These are phyloP conservation scores for Pterocles gutturalis DNA, from an alignment of 2,113 vertebrate species.

Conservation along the genomic window DNA sequence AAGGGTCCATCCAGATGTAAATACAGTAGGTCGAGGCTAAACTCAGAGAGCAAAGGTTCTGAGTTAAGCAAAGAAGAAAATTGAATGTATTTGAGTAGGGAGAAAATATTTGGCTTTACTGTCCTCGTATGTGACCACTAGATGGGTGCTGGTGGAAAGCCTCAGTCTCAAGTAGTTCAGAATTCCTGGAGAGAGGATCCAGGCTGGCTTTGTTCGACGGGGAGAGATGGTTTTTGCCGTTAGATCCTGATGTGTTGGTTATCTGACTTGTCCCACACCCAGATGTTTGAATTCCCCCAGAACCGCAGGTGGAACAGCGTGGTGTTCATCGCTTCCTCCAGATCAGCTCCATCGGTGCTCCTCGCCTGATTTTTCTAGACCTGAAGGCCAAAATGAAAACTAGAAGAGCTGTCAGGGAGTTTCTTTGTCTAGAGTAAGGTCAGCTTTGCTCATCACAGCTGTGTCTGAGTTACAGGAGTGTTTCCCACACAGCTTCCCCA, in stretches of 20 bases:
- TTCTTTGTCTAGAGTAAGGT: background rate
- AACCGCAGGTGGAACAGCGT: too few relatives aligned
- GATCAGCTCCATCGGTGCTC: rapidly evolving
- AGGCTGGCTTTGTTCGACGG: background rate
- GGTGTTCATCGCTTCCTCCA: background rate
- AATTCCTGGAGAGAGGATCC: background rate
- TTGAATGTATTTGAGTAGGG: background rate
- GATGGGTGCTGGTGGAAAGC: background rate
- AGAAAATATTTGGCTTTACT: background rate
- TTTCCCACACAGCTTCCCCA: background rate
- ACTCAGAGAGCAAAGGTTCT: background rate
- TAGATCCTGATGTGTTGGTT: rapidly evolving
- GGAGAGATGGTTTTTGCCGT: background rate
- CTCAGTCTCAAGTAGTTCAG: rapidly evolving
- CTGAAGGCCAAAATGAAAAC: background rate
- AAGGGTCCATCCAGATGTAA: rapidly evolving
- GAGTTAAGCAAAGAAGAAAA: background rate
- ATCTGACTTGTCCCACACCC: rapidly evolving
- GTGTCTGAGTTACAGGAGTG: background rate
- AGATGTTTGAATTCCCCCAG: background rate
- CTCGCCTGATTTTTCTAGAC: background rate
- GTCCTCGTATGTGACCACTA: rapidly evolving
- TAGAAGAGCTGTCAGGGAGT: background rate
- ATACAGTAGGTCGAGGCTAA: background rate
- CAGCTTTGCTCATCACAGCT: background rate